Base-by-base conservation (phyloP, 2,797 vertebrate species). In the Phalloptychus januarius region DNA sequence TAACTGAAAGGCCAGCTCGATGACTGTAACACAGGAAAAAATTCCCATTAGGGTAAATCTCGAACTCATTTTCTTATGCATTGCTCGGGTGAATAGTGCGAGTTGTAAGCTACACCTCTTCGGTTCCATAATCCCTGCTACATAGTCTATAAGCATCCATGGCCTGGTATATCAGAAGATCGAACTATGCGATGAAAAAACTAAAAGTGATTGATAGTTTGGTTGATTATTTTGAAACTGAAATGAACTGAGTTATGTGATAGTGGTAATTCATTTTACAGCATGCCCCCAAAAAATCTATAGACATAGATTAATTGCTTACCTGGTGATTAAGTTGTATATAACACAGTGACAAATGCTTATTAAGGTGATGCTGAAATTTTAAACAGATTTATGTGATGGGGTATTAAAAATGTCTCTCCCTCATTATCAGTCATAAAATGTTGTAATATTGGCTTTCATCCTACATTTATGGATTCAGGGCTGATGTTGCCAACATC, bases 391-490 rank as follows among this genome's bases (percentile, higher is more conserved):
- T 67, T 67, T 25, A 25, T 67, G 8, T 67, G 20, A 40, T 40
- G 5, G 36, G 20, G 76, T 71, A 74, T 73, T 74, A 81, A 79
- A 54, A 58, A 65, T 38, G 61, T 65, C 54, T 76, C 73, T n/a
- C 45, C 78, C 63, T 87, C 77, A 89, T 91, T 90, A 89, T 91
- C 46, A 54, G 33, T 76, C 67, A 80, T 85, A 79, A 81, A 79
- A 45, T 40, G 52, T 81, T 85, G 50, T 79, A 77, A 81, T 78
- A 40, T 23, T 40, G 36, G 63, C 10, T 38, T 25, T 67, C 33
- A 20, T 20, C 33, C 6, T 79, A 33, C 69, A 77, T 90, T 79
- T 72, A 48, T 73, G 7, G 5, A 78, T 81, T 78, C 76, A 79
- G 79, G 79, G 78, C 2, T 15, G 67, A 15, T 74, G 28, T 71